Evolutionary conservation across 2,888 invertebrate species (phyloP).

Genomic region (Hypena proboscidalis): DNA sequence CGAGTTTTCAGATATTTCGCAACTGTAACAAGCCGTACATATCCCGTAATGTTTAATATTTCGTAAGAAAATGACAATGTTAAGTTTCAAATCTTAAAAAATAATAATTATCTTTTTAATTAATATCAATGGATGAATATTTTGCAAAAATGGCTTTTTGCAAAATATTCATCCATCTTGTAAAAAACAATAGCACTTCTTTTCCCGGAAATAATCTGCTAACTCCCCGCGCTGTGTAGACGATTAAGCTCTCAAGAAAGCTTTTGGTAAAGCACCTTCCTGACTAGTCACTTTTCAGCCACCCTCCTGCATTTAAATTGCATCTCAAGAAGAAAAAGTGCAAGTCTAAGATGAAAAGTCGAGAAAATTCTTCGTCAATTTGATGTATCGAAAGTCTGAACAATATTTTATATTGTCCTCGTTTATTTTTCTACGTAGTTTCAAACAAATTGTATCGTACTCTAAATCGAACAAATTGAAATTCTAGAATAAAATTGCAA

Average conservation of each 20-base stretch:
- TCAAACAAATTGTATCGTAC: neutral
- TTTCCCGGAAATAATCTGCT: neutral
- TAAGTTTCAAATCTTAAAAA: too few relatives aligned
- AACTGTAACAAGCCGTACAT: too few relatives aligned
- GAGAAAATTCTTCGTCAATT: neutral
- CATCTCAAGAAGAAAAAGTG: neutral
- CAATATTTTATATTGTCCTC: neutral
- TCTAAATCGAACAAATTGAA: constrained; percentile 1
- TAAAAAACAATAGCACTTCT: too few relatives aligned
- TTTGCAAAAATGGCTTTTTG: too few relatives aligned
- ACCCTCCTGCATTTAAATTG: neutral
- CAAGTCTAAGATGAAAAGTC: too few relatives aligned
- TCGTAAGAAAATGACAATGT: too few relatives aligned
- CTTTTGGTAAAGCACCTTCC: neutral
- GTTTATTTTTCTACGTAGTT: neutral
- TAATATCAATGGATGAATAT: too few relatives aligned
- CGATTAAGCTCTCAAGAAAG: neutral
- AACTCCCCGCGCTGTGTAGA: neutral
- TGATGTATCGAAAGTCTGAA: neutral
- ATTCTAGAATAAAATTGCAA: neutral
- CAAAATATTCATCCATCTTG: too few relatives aligned
- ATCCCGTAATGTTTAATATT: too few relatives aligned
- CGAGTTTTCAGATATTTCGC: too few relatives aligned
- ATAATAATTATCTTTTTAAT: too few relatives aligned
- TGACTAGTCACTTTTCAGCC: neutral